phyloP scores from a whole-genome alignment of 1,140 invertebrate species.

The Melanaphis sacchari region DNA sequence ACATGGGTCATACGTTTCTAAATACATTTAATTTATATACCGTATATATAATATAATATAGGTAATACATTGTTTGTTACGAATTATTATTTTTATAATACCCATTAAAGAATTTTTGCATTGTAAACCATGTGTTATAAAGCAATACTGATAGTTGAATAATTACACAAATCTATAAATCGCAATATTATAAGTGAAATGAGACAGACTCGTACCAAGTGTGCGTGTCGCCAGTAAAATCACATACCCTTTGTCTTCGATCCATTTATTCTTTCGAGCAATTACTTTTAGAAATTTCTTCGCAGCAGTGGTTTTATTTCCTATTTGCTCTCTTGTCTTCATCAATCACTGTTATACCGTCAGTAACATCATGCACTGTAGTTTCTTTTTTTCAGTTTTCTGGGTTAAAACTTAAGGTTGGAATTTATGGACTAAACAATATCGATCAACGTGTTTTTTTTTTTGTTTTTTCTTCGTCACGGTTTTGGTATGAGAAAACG shows the following conservation, averaged over 20 bases:
- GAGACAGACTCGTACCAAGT: not conserved
- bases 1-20: not conserved
- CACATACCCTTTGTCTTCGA: not conserved
- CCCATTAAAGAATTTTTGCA: not conserved
- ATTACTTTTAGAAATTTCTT: conserved; percentile 19
- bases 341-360: conserved; percentile 38
- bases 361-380: conserved; percentile 3
- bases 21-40: not conserved
- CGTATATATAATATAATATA: not conserved
- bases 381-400: conserved; percentile 38
- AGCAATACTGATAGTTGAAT: not conserved
- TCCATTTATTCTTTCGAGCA: conserved; percentile 14
- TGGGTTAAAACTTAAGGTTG: not conserved
- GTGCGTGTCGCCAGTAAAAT: not conserved
- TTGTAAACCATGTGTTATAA: not conserved
- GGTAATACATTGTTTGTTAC: not conserved
- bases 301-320: conserved; percentile 9
- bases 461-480: not conserved
- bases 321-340: conserved; percentile 28
- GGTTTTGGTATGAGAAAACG: not conserved
- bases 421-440: conserved; percentile 35
- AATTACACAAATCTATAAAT: not conserved
- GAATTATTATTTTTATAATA: not conserved
- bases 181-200: not conserved
- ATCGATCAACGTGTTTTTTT: conserved; percentile 7